Evolutionary conservation across 2,797 vertebrate genomes (phyloP).

Genomic region (Platalea minor): DNA sequence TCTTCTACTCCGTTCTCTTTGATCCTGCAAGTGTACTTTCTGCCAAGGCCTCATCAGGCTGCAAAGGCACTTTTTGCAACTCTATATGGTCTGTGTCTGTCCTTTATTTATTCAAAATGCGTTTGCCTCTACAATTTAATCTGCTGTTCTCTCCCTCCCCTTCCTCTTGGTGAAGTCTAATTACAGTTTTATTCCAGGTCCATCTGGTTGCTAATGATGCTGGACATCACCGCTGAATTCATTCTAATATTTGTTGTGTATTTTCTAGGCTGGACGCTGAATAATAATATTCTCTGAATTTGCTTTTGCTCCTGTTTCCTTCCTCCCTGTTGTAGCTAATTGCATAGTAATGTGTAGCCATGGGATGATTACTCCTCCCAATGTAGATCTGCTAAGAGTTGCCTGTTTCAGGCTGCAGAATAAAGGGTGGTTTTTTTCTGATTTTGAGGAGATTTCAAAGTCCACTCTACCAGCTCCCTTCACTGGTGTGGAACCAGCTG

Average conservation of each 20-base stretch:
- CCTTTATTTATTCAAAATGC: constrained; percentile 48
- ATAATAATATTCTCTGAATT: constrained; percentile 56
- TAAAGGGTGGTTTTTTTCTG: not conserved
- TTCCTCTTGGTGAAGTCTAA: constrained; percentile 46
- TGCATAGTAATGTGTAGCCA: not conserved
- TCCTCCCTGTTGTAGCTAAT: constrained; percentile 48
- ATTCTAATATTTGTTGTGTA: constrained; percentile 57
- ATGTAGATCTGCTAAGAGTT: not conserved
- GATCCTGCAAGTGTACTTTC: not conserved
- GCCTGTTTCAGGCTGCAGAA: not conserved
- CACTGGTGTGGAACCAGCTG: not conserved
- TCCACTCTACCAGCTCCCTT: not conserved
- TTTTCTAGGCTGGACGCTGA: constrained; percentile 69
- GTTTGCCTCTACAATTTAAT: constrained; percentile 48
- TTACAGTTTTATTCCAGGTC: constrained; percentile 76
- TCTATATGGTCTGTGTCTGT: constrained; percentile 41
- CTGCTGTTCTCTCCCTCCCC: constrained; percentile 51
- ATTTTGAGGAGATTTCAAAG: constrained; percentile 16
- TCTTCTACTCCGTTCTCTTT: constrained; percentile 14
- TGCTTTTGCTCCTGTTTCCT: constrained; percentile 61
- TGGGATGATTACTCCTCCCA: not conserved
- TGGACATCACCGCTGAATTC: constrained; percentile 28
- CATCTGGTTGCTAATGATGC: constrained; percentile 58
- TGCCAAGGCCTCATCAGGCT: constrained; percentile 3
- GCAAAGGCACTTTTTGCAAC: constrained; percentile 22